phyloP scores from a whole-genome alignment of 23 tunicate species.

The Phallusia fumigata region DNA sequence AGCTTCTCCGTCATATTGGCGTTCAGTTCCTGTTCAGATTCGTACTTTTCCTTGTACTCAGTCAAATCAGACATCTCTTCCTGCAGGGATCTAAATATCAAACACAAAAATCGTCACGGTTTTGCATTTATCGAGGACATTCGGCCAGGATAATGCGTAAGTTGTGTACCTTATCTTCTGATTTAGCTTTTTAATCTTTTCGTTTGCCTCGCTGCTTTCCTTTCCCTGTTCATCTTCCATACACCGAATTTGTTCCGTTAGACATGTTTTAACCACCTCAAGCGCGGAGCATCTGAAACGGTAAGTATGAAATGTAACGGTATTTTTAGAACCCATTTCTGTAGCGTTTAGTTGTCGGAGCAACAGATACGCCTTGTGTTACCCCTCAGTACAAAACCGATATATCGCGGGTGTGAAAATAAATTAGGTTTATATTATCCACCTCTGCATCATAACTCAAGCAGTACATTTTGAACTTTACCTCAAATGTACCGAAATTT shows the following conservation, averaged over 20 bases:
- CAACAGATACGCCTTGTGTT: too few species aligned
- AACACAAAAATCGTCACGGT: too few species aligned
- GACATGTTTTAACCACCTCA: constrained; percentile 58
- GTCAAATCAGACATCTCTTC: neutral
- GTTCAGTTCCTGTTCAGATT: constrained; percentile 48
- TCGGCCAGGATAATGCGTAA: too few species aligned
- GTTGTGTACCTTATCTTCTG: constrained; percentile 24
- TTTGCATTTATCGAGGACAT: neutral
- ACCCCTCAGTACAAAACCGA: too few species aligned
- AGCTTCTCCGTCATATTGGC: constrained; percentile 54
- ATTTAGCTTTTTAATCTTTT: constrained; percentile 29
- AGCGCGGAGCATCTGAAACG: constrained; percentile 39
- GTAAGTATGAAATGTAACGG: too few species aligned
- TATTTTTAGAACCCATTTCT: too few species aligned
- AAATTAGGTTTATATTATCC: too few species aligned
- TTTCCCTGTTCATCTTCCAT: constrained; percentile 39
- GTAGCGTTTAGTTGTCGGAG: too few species aligned
- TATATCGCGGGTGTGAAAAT: too few species aligned
- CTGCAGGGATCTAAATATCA: neutral
- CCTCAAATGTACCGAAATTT: too few species aligned
- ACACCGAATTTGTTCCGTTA: constrained; percentile 36
- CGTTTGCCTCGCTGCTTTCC: neutral
- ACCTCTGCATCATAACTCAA: too few species aligned
- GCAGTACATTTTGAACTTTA: too few species aligned
- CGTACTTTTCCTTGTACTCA: constrained; percentile 40